Evolutionary conservation across 2,797 vertebrate species (phyloP).

Genomic region (Ceryle rudis): DNA sequence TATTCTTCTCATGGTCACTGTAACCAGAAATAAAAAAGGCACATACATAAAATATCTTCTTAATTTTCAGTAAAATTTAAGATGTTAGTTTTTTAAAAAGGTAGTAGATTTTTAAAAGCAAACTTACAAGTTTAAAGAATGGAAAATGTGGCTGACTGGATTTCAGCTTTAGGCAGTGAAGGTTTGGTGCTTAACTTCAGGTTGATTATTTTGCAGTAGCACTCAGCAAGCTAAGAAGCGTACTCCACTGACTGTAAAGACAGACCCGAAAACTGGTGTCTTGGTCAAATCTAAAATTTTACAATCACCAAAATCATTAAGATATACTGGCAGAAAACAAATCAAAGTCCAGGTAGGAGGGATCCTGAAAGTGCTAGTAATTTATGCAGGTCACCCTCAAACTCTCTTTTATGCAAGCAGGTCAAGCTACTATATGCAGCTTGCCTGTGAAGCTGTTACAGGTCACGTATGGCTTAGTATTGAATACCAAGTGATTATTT

Average conservation of each 20-base stretch:
- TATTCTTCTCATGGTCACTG: background rate
- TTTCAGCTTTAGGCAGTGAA: background rate
- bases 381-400: background rate
- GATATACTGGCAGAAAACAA: background rate
- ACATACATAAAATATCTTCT: background rate
- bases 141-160: background rate
- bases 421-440: conserved; percentile 39
- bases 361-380: background rate
- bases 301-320: background rate
- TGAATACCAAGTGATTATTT: background rate
- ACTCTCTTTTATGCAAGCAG: background rate
- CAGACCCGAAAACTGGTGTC: background rate
- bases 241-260: background rate
- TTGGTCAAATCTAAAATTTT: background rate
- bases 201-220: background rate
- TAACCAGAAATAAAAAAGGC: background rate
- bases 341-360: background rate
- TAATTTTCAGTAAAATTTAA: background rate
- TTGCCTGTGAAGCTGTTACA: background rate
- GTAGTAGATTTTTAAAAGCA: background rate
- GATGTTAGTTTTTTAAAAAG: background rate
- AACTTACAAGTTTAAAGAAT: background rate
- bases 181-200: background rate
- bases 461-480: background rate
- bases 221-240: background rate